Evolutionary conservation across 2,888 invertebrate genomes (phyloP).

Genomic region (Euclidia mi): DNA sequence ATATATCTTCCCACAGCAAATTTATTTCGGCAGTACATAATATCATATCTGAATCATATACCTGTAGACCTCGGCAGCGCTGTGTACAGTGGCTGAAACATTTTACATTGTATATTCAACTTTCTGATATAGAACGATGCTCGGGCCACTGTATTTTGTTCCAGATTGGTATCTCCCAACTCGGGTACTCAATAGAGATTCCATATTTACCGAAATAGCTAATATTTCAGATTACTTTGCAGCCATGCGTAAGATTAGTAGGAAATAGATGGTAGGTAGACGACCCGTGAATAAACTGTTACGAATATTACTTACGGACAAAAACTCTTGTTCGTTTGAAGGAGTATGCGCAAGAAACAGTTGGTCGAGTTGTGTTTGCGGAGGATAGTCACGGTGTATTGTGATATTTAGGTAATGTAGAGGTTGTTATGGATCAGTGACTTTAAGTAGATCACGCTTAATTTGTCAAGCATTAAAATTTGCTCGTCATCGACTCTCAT

Average conservation of each 20-base stretch:
- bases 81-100: background rate
- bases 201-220: slow-evolving; percentile 8
- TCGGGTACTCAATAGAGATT: slow-evolving; percentile 2
- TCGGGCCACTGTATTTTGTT: slow-evolving; percentile 6
- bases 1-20: no score
- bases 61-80: no score
- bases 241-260: background rate
- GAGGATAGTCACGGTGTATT: no score
- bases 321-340: background rate
- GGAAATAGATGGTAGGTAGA: background rate
- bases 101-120: background rate
- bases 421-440: no score
- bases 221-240: slow-evolving; percentile 6
- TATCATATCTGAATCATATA: no score
- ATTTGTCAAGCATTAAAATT: no score
- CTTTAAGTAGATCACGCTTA: no score
- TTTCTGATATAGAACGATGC: background rate
- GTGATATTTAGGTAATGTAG: no score
- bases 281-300: slow-evolving; percentile 2
- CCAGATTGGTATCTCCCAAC: background rate
- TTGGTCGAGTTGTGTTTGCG: no score
- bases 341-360: no score
- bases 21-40: no score
- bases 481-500: no score
- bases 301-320: background rate